Evolutionary conservation across 2,113 vertebrate genomes (phyloP).

Genomic region (Gila orcuttii): DNA sequence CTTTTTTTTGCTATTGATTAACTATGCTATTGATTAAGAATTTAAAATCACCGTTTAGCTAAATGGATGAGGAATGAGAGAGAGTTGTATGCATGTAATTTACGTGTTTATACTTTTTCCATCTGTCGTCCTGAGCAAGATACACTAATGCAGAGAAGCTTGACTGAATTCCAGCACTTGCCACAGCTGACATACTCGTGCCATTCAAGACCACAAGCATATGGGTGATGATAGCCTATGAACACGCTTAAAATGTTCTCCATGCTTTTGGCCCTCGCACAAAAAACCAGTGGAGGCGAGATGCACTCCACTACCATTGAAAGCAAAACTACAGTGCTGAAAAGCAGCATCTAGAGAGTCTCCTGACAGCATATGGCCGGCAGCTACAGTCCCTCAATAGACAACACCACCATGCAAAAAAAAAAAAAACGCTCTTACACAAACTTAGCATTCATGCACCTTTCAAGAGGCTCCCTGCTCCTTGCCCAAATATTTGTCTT

Average conservation of each 20-base stretch:
- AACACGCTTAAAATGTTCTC: constrained; percentile 45
- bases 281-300: constrained; percentile 23
- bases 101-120: background rate
- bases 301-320: constrained; percentile 31
- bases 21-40: background rate
- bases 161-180: constrained; percentile 40
- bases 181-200: constrained; percentile 22
- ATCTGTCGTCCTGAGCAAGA: constrained; percentile 20
- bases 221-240: constrained; percentile 41
- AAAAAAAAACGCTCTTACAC: constrained; percentile 12
- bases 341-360: constrained; percentile 10
- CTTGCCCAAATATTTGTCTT: constrained; percentile 39
- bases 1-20: background rate
- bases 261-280: constrained; percentile 26
- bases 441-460: constrained; percentile 28
- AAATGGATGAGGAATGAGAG: constrained; percentile 3
- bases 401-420: background rate
- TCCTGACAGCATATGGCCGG: constrained; percentile 27
- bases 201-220: constrained; percentile 39
- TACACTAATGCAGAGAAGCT: constrained; percentile 26
- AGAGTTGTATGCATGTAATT: background rate
- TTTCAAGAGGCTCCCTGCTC: constrained; percentile 25
- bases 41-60: background rate
- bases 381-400: constrained; percentile 20
- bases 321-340: constrained; percentile 20